A percentile compares a stretch with the other conserved stretches of the same genome.
Evolutionary conservation across 2,888 invertebrate genomes (phyloP).

Genomic region (Ormyrus pomaceus): DNA sequence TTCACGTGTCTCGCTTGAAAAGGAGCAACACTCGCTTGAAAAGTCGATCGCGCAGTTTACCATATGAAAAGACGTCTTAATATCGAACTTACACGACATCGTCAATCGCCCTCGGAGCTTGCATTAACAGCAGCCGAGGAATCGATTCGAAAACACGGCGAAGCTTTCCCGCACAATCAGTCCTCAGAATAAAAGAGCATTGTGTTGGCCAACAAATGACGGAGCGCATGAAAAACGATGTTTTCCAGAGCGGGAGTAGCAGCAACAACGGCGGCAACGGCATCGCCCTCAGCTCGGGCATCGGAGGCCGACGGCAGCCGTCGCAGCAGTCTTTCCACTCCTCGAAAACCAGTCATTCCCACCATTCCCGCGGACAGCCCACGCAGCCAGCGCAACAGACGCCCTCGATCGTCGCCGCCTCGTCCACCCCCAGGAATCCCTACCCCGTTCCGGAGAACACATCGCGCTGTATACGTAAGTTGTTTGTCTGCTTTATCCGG

Average conservation of each 20-base stretch:
- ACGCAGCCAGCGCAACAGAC: constrained; percentile 59
- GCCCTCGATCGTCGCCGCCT: constrained; percentile 59
- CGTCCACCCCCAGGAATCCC: constrained; percentile 63
- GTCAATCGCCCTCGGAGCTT: too few relatives aligned
- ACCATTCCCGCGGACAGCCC: constrained; percentile 65
- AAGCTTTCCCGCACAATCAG: too few relatives aligned
- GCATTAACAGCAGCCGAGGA: too few relatives aligned
- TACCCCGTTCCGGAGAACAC: constrained; percentile 65
- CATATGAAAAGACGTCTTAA: too few relatives aligned
- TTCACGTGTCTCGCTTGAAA: too few relatives aligned
- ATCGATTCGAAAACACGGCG: too few relatives aligned
- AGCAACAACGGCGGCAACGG: constrained; percentile 67
- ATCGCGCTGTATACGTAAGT: constrained; percentile 70
- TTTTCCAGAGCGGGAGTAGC: constrained; percentile 68
- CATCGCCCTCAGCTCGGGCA: constrained; percentile 63
- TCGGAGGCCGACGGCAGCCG: constrained; percentile 68
- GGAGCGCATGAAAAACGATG: constrained; percentile 17
- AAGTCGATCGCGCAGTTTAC: too few relatives aligned
- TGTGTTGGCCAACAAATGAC: background rate
- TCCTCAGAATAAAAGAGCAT: too few relatives aligned
- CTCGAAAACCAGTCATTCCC: constrained; percentile 70
- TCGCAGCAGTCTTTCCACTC: constrained; percentile 74
- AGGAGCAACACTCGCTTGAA: too few relatives aligned
- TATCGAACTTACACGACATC: too few relatives aligned
- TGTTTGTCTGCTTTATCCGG: background rate